Evolutionary conservation across 2,113 vertebrate species (phyloP).

Genomic region (Prolemur simus): DNA sequence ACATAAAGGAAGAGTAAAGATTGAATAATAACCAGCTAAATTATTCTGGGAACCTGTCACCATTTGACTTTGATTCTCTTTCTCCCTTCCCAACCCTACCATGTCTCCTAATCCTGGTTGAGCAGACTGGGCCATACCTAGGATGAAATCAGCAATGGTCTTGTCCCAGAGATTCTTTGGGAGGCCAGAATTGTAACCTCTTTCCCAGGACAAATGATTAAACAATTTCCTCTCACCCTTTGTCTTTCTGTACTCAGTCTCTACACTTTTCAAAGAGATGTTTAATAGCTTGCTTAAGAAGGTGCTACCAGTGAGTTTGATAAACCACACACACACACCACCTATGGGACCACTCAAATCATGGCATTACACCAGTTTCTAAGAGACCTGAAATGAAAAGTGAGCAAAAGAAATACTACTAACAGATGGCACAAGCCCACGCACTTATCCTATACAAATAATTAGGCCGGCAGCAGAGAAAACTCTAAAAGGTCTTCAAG

Average conservation of each 20-base stretch:
- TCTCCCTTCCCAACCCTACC: background rate
- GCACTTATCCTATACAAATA: background rate
- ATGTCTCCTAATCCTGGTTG: background rate
- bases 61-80: background rate
- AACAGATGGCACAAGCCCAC: background rate
- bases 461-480: background rate
- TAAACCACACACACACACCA: background rate
- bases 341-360: background rate
- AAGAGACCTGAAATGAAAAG: slow-evolving; percentile 6
- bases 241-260: background rate
- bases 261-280: background rate
- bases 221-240: background rate
- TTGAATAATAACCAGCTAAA: background rate
- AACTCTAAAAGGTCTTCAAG: background rate
- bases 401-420: background rate
- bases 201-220: background rate
- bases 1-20: background rate
- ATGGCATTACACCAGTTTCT: background rate
- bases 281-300: background rate
- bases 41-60: background rate
- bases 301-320: background rate
- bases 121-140: background rate
- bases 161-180: background rate
- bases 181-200: background rate
- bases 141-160: background rate